Conservation (phyloP, 2,797 vertebrate genomes). For the Chelmon rostratus region DNA sequence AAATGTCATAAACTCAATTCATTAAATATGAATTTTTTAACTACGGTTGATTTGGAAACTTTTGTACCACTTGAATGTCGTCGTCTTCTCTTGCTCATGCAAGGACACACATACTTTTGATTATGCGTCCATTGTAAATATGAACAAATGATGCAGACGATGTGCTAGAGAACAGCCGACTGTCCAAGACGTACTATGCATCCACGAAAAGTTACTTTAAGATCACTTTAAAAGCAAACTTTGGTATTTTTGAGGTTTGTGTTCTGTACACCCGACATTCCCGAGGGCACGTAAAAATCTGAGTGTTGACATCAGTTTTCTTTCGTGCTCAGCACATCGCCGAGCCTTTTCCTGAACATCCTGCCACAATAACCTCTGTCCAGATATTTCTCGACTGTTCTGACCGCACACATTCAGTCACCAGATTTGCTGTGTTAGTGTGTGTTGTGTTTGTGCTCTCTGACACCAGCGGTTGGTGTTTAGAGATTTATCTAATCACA, state of each 20-base stretch:
- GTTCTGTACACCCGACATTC: conserved; percentile 48
- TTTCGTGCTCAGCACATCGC: conserved; percentile 42
- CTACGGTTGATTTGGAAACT: conserved; percentile 43
- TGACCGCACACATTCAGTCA: conserved; percentile 22
- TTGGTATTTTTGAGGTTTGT: conserved; percentile 50
- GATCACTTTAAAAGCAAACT: conserved; percentile 36
- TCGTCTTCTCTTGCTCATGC: conserved; percentile 49
- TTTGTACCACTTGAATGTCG: conserved; percentile 58
- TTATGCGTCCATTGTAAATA: conserved; percentile 68
- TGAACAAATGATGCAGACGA: conserved; percentile 49
- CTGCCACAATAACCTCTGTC: conserved; percentile 36
- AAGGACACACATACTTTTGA: conserved; percentile 41
- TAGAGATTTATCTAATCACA: conserved; percentile 10
- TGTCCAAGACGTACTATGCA: conserved; percentile 66
- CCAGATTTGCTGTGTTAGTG: conserved; percentile 33
- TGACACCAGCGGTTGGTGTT: conserved; percentile 19
- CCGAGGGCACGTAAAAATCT: conserved; percentile 29
- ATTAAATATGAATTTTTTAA: conserved; percentile 62
- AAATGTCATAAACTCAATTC: conserved; percentile 49
- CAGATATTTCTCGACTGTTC: conserved; percentile 32
- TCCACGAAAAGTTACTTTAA: conserved; percentile 44
- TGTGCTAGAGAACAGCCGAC: conserved; percentile 42
- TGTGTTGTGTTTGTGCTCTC: conserved; percentile 37
- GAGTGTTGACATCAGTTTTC: conserved; percentile 11
- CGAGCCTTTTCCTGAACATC: conserved; percentile 35